Evolutionary conservation across 1,140 invertebrate genomes (phyloP).

Genomic region (Periplaneta americana): DNA sequence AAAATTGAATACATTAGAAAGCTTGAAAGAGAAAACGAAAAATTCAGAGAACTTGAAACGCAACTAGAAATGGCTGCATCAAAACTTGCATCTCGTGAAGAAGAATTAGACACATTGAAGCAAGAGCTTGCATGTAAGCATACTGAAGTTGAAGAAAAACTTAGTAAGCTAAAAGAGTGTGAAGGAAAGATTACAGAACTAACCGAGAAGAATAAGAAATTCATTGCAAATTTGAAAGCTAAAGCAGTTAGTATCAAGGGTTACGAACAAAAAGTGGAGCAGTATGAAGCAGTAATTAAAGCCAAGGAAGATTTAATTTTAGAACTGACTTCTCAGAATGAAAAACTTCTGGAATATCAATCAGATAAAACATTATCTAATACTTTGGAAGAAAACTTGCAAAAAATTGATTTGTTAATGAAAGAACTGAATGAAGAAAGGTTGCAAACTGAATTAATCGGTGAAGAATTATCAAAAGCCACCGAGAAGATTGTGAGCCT

Average conservation of each 20-base stretch:
- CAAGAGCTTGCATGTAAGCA: constrained; percentile 4
- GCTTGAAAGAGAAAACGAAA: background rate
- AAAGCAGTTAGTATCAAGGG: constrained; percentile 56
- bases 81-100: background rate
- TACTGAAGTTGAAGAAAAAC: constrained; percentile 17
- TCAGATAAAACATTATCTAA: too few species aligned
- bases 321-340: background rate
- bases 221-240: constrained; percentile 67
- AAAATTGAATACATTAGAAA: background rate
- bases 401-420: background rate
- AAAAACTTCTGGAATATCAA: background rate
- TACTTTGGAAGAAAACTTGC: background rate
- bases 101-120: background rate
- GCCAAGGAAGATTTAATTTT: constrained; percentile 6
- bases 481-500: background rate
- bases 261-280: constrained; percentile 43
- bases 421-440: background rate
- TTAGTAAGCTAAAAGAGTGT: constrained; percentile 13
- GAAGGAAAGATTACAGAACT: constrained; percentile 21
- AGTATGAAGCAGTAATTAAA: constrained; percentile 5
- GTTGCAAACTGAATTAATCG: background rate
- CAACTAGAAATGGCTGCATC: background rate
- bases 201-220: constrained; percentile 67
- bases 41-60: background rate
- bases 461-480: background rate